phyloP scores from a whole-genome alignment of 1,140 invertebrate genomes.

The Rhagoletis zephyria region DNA sequence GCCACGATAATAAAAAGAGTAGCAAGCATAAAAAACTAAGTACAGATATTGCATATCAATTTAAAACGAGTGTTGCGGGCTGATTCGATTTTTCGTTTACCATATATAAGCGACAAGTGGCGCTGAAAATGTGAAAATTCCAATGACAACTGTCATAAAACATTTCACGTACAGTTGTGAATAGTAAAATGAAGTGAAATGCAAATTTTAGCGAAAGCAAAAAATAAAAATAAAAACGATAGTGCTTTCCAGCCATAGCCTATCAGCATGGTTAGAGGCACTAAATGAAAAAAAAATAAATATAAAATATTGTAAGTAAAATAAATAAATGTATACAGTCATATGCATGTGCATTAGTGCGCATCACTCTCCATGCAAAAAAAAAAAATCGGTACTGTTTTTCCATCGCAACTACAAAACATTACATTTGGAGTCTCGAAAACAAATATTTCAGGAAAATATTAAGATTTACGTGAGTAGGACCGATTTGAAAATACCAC shows the following conservation, averaged over 20 bases:
- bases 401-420: too few species aligned
- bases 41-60: not conserved
- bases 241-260: not conserved
- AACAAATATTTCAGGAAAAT: too few species aligned
- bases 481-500: too few species aligned
- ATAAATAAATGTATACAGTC: too few species aligned
- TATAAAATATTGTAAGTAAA: not conserved
- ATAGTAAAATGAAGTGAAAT: constrained; percentile 6
- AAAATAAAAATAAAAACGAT: not conserved
- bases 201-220: constrained; percentile 26
- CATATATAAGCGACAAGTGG: not conserved
- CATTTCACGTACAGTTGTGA: not conserved
- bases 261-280: not conserved
- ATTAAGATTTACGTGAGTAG: too few species aligned
- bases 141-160: not conserved
- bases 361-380: too few species aligned
- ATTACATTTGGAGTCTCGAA: too few species aligned
- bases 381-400: too few species aligned
- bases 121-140: constrained; percentile 16
- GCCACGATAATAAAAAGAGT: too few species aligned
- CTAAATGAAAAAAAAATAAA: not conserved
- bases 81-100: not conserved
- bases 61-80: not conserved
- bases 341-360: too few species aligned
- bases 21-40: too few species aligned